A percentile compares a stretch with the other conserved stretches of the same genome.
Conservation (phyloP, 2,113 vertebrate genomes). For the Ophiodon elongatus region DNA sequence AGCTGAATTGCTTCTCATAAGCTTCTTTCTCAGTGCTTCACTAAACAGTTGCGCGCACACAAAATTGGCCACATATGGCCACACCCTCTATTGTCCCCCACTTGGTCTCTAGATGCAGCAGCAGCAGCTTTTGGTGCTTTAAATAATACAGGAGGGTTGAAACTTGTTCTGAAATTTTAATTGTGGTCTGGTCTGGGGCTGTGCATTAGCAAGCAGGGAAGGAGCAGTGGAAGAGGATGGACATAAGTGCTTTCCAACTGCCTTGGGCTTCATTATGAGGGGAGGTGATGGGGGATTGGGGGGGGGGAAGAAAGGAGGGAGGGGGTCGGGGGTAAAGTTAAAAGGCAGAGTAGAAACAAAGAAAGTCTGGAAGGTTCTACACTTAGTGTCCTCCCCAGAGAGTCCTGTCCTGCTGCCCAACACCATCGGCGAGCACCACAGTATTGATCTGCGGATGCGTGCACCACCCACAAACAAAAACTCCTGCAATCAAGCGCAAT, state of each 20-base stretch:
- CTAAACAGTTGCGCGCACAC: neutral
- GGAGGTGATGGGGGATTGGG: neutral
- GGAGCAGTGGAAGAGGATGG: slow-evolving; percentile 46
- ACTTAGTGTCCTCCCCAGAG: slow-evolving; percentile 51
- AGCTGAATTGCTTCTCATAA: neutral
- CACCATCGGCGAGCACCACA: neutral
- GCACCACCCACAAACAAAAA: slow-evolving; percentile 57
- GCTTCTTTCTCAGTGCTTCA: neutral
- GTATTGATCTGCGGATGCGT: slow-evolving; percentile 62
- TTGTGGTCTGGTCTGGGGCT: slow-evolving; percentile 78
- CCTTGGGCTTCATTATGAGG: slow-evolving; percentile 63
- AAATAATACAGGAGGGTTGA: slow-evolving; percentile 83
- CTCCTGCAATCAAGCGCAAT: slow-evolving; percentile 66
- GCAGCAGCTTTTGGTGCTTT: slow-evolving; percentile 64
- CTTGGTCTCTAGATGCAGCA: slow-evolving; percentile 55
- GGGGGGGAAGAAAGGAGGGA: neutral
- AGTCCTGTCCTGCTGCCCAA: neutral
- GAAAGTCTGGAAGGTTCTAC: slow-evolving; percentile 31
- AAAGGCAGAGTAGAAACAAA: slow-evolving; percentile 28
- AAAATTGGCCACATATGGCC: slow-evolving; percentile 16
- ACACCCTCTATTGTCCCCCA: slow-evolving; percentile 68
- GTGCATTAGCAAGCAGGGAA: slow-evolving; percentile 76
- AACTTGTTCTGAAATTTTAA: slow-evolving; percentile 84
- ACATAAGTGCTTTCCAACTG: slow-evolving; percentile 75
- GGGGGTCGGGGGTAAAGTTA: slow-evolving; percentile 7